These are phyloP conservation scores for Pterocles burchelli DNA, from an alignment of 2,113 vertebrate species.

Conservation along the genomic window DNA sequence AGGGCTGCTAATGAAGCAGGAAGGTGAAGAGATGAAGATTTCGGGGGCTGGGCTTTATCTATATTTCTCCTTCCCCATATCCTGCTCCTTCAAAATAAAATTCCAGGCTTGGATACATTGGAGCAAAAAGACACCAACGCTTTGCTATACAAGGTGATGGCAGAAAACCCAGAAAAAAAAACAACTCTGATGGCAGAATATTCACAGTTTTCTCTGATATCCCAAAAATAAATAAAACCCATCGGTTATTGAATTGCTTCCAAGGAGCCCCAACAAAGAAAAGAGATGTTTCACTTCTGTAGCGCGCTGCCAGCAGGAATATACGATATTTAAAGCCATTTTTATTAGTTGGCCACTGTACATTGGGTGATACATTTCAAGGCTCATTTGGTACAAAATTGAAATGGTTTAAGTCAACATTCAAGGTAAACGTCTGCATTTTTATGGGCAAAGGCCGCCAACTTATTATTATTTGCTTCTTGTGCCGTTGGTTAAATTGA, in stretches of 20 bases:
- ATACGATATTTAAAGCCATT: conserved; percentile 45
- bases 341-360: conserved; percentile 44
- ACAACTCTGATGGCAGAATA: not conserved
- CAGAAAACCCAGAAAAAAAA: not conserved
- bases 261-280: not conserved
- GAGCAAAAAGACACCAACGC: not conserved
- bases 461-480: conserved; percentile 66
- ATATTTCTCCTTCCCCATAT: not conserved
- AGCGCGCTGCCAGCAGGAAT: not conserved
- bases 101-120: not conserved
- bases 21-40: conserved; percentile 43
- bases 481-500: conserved; percentile 59
- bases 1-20: conserved; percentile 74
- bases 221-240: not conserved
- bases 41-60: not conserved
- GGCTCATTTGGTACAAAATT: conserved; percentile 72
- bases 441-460: conserved; percentile 61
- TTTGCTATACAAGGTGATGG: not conserved
- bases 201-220: not conserved
- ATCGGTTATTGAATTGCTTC: not conserved
- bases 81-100: not conserved
- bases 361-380: conserved; percentile 65
- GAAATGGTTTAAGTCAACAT: conserved; percentile 69
- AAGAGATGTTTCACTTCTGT: not conserved
- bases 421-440: conserved; percentile 67